Evolutionary conservation across 2,113 vertebrate genomes (phyloP), one percentile per base, ranked within the genome.

Genomic region (Tautogolabrus adspersus): DNA sequence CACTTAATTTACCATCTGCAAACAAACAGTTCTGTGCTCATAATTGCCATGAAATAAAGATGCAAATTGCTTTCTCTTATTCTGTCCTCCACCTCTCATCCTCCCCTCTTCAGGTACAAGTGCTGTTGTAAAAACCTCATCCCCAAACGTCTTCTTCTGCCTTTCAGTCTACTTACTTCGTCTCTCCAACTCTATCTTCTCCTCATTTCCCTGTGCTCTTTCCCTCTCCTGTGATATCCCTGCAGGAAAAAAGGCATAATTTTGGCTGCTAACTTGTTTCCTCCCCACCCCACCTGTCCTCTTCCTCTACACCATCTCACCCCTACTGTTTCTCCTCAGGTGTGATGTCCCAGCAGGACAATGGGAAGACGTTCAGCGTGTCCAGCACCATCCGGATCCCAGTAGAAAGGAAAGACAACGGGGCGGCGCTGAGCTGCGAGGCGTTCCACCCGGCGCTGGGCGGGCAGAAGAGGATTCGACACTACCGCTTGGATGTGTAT

Each of bases 401-500:
- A 0, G 97, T 97, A 30, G 95, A 96, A 70, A 94, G 95, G 81
- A 95, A 95, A 87, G 97, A 97, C 79, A 95, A 97, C 1, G 95
- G 95, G 1, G 95, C 95, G 0, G 95, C 96, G 0, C 87, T 97
- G 81, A 96, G 89, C 71, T 97, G 97, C 1, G 96, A 97, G 89
- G 97, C 95, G 0, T 93, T 90, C 51, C 96, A 97, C 85, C 94
- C 95, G 0, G 93, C 95, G 0, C 90, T 97, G 68, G 81, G 84
- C 0, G 94, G 93, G 3, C 96, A 96, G 89, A 96, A 94, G 85
- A 95, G 92, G 86, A 87, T 96, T 75, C 96, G 95, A 52, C 96
- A 96, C 91, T 97, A 97, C 80, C 95, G 96, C 81, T 93, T 97
- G 88, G 96, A 96, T 52, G 97, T 97, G 18, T 93, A 96, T 89